Percentiles rank a stretch among this genome's conserved stretches.
phyloP scores from a whole-genome alignment of 2,888 invertebrate species.

The Lithophane ornitopus region DNA sequence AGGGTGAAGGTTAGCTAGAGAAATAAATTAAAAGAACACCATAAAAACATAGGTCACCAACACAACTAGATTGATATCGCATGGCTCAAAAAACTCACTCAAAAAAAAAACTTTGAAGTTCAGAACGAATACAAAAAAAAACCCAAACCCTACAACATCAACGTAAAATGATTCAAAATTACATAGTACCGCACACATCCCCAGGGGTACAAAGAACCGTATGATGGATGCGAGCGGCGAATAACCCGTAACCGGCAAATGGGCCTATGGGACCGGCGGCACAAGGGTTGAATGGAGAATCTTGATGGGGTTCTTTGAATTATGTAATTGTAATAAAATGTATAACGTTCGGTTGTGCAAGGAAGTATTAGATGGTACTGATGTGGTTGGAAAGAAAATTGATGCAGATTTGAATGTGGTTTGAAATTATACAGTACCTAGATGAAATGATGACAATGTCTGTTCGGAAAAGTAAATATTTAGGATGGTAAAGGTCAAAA shows the following conservation, averaged over 20 bases:
- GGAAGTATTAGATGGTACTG: conserved; percentile 14
- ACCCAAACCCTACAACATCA: conserved; percentile 44
- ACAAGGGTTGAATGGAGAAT: conserved; percentile 44
- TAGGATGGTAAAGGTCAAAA: background rate
- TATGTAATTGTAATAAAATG: conserved; percentile 51
- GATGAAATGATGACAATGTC: background rate
- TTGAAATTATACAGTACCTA: background rate
- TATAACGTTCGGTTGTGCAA: background rate
- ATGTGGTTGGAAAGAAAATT: background rate
- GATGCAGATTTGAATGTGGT: background rate
- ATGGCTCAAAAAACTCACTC: background rate
- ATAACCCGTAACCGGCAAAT: conserved; percentile 61
- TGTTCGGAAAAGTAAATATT: background rate
- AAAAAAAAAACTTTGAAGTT: background rate
- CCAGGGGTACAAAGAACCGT: conserved; percentile 49
- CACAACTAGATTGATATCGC: background rate
- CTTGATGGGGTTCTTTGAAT: conserved; percentile 44
- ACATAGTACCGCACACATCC: conserved; percentile 53
- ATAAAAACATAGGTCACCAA: background rate
- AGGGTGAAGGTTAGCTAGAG: no score
- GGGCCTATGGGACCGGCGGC: conserved; percentile 61
- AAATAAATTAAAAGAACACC: no score
- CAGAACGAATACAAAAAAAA: conserved; percentile 5
- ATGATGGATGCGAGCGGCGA: conserved; percentile 59
- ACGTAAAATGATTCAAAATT: conserved; percentile 57